phyloP scores from a whole-genome alignment of 2,113 vertebrate genomes.

The Kryptolebias marmoratus region DNA sequence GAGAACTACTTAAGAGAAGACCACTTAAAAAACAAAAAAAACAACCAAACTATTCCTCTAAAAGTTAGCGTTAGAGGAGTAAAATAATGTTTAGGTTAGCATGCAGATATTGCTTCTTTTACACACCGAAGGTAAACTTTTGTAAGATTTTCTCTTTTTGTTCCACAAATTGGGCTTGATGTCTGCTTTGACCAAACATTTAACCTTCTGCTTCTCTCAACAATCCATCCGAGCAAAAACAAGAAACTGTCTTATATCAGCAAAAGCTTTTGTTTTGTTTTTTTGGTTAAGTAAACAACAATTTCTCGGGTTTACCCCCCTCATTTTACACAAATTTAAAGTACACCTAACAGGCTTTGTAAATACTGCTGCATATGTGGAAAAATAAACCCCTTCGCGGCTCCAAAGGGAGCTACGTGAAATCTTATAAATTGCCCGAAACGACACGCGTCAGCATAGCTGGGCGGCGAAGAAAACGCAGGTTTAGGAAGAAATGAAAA shows the following conservation, averaged over 20 bases:
- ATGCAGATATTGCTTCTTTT: too few relatives aligned
- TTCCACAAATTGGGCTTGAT: background rate
- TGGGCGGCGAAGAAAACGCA: conserved; percentile 11
- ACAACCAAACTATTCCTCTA: too few relatives aligned
- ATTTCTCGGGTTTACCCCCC: background rate
- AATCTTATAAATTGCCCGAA: conserved; percentile 24
- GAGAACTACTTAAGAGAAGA: too few relatives aligned
- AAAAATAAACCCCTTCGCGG: background rate
- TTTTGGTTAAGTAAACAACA: conserved; percentile 1
- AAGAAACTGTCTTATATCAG: background rate
- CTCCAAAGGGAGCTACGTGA: conserved; percentile 1
- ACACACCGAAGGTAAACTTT: too few relatives aligned
- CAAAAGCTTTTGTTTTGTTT: background rate
- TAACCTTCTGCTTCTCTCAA: background rate
- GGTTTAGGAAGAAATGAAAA: background rate
- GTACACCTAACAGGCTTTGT: conserved; percentile 5
- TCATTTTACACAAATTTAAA: conserved; percentile 11
- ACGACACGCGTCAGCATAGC: conserved; percentile 10
- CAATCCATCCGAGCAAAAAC: background rate
- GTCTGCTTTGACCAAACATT: background rate
- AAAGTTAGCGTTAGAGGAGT: too few relatives aligned
- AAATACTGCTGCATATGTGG: background rate
- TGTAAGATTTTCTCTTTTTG: too few relatives aligned
- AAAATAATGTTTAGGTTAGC: too few relatives aligned
- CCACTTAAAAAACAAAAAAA: too few relatives aligned